phyloP scores from a whole-genome alignment of 2,888 invertebrate species.

The Cancer borealis region DNA sequence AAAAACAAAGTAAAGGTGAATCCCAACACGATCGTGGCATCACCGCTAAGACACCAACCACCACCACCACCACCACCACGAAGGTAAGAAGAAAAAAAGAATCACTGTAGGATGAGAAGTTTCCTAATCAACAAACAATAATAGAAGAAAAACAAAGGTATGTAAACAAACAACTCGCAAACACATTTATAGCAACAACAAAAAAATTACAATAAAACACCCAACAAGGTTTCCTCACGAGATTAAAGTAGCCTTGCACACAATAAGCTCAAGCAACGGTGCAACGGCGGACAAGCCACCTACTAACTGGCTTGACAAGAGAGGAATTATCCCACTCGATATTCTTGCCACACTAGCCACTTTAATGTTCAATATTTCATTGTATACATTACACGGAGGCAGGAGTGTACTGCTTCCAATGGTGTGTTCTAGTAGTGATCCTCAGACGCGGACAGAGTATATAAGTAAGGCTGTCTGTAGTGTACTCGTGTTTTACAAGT shows the following conservation, averaged over 20 bases:
- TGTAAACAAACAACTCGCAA: background rate
- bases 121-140: background rate
- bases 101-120: background rate
- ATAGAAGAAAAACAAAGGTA: background rate
- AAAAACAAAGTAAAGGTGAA: background rate
- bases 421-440: background rate
- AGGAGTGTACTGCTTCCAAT: background rate
- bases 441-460: background rate
- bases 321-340: conserved; percentile 27
- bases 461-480: background rate
- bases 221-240: background rate
- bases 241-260: background rate
- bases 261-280: background rate
- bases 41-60: background rate
- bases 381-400: background rate
- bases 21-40: background rate
- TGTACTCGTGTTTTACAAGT: background rate
- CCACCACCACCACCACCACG: no score
- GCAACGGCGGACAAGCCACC: background rate
- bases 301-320: background rate
- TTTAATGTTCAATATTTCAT: conserved; percentile 27
- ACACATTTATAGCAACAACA: background rate
- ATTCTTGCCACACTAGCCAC: background rate
- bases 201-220: background rate
- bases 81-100: background rate